phyloP scores from a whole-genome alignment of 1,140 invertebrate species.

The Andrena cerasifolii region DNA sequence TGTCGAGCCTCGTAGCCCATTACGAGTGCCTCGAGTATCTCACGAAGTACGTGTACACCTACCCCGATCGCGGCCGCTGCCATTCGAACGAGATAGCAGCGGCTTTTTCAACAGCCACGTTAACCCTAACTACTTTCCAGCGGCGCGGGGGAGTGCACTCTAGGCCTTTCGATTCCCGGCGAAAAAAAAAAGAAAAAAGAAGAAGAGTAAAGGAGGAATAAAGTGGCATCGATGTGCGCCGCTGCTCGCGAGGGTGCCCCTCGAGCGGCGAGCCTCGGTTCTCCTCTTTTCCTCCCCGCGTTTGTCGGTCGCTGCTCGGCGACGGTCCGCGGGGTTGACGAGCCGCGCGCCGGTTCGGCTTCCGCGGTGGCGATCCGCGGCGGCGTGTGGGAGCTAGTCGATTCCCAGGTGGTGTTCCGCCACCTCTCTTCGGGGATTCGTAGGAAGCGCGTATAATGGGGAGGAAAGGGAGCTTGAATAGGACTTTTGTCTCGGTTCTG shows the following conservation, averaged over 20 bases:
- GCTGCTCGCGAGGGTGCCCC: neutral
- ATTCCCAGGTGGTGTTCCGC: no score
- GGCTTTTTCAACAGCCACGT: conserved; percentile 43
- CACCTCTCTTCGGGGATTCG: no score
- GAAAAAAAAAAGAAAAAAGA: neutral
- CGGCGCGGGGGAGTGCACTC: neutral
- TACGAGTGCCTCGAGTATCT: conserved; percentile 51
- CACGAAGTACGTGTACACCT: conserved; percentile 47
- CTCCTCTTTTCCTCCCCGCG: neutral
- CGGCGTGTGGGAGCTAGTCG: no score
- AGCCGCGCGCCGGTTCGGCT: no score
- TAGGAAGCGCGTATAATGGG: no score
- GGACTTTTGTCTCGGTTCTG: no score
- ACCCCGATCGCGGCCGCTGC: conserved; percentile 43
- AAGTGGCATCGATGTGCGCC: neutral
- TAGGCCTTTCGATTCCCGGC: neutral
- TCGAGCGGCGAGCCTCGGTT: neutral
- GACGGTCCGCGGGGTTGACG: no score
- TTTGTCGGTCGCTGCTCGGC: neutral
- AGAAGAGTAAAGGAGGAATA: neutral
- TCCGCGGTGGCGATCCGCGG: no score
- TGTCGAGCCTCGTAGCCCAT: conserved; percentile 29
- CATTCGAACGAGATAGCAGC: conserved; percentile 37
- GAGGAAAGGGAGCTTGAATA: no score
- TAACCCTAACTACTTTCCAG: conserved; percentile 28